Conservation (phyloP, 2,888 invertebrate species). For the Pantelozetes paolii region DNA sequence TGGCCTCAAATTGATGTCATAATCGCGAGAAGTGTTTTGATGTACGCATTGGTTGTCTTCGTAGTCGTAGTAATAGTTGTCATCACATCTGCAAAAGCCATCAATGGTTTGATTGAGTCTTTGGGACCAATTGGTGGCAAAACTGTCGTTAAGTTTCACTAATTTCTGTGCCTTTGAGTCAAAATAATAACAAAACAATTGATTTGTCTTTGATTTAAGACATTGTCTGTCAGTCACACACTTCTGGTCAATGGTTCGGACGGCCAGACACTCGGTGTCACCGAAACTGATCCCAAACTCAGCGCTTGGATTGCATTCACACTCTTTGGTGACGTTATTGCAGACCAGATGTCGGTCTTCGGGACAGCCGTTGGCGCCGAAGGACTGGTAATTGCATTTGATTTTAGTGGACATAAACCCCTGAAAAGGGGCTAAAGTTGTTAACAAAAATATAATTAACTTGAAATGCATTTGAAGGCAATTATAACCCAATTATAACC, state of each 20-base stretch:
- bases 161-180: background rate
- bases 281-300: background rate
- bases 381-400: background rate
- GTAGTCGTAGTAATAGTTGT: background rate
- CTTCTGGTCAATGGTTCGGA: background rate
- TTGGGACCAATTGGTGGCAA: background rate
- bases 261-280: background rate
- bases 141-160: background rate
- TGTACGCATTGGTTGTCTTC: background rate
- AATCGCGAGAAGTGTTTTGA: background rate
- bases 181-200: background rate
- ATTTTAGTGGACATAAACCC: background rate
- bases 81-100: constrained; percentile 16
- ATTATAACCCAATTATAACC: background rate
- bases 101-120: background rate
- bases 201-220: background rate
- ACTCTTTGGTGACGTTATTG: background rate
- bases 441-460: background rate
- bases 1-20: background rate
- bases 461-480: background rate
- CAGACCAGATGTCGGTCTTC: background rate
- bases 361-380: background rate
- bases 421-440: background rate
- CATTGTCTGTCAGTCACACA: background rate
- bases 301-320: background rate